Evolutionary conservation across 2,888 invertebrate genomes (phyloP), one percentile per base, ranked within the genome.

Genomic region (Philopedon plagiatum): DNA sequence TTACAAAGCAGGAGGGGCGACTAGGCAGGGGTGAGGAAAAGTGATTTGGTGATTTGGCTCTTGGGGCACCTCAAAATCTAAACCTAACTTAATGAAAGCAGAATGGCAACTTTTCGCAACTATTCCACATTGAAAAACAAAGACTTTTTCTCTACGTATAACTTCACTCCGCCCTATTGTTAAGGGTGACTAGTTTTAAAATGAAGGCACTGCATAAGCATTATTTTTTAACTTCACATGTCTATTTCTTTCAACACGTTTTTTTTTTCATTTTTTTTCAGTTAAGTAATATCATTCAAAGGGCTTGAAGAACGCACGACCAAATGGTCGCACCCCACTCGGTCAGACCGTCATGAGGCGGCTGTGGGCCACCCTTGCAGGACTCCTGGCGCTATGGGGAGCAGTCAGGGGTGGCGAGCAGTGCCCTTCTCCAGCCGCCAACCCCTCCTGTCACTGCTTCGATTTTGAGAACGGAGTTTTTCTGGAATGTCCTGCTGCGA

Each of bases 401-500:
- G 69, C 64, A 56, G 64, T 60, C 41, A 60, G 54, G 44, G 74
- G 68, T 44, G 78, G 83, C 84, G 76, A 69, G 46, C 76, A 91
- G 83, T 94, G 94, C 84, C 94, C 94, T 73, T 91, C 91, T 82
- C 88, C 92, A 81, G 90, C 92, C 81, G 91, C 91, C 80, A 93
- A 92, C 85, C 93, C 93, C 44, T 92, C 92, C 78, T 97, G 96
- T 85, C 94, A 95, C 5, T 97, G 96, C 86, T 96, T 95, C 88
- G 94, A 94, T 85, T 94, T 96, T 86, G 95, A 95, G 86, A 95
- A 95, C 87, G 96, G 95, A 72, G 89, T 96, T 75, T 95, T 94
- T 87, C 89, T 96, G 81, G 96, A 96, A 86, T 96, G 96, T 84
- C 94, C 95, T 44, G 93, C 93, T 61, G 94, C 94, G 49, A 93